Evolutionary conservation across 35 echinoderm and acorn worm species (phyloP), one percentile per base, ranked within the genome.

Genomic region (Ptychodera flava): DNA sequence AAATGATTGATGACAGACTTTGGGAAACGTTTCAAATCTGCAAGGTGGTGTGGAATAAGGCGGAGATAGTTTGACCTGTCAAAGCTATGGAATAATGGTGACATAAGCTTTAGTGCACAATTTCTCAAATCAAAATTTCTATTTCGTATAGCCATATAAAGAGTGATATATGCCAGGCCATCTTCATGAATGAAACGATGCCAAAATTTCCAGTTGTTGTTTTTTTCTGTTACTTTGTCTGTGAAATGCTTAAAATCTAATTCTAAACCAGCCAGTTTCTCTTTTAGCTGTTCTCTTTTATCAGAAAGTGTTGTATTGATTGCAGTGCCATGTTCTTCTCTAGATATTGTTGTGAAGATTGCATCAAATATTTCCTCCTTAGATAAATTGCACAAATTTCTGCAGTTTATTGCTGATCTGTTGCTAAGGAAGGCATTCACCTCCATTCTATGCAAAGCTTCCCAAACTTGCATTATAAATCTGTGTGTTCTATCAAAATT

Each of bases 381-480:
- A 32, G 78, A 86, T 77, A 77, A 35, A 76, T 86, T 76, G 78
- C 78, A 77, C 78, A 76, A 33, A 31, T 77, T 0, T 76, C 38
- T 33, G 33, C 75, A 38, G 33, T 86, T 76, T 86, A 77, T 86
- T 1, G 38, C 84, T 77, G 33, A 76, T 86, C 84, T 86, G 84
- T 86, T 29, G 28, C 78, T 76, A 27, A 86, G 53, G 35, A 86
- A 86, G 16, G 45, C 31, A 0, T 86, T 86, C 31, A 86, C 78
- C n/a, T 77, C 32, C 15, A 38, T 33, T 76, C 75, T 86, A 35
- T 77, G 78, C 32, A 86, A 31, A 30, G 84, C 84, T 35, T 86
- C 84, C 29, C 78, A 86, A 77, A 38, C 78, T 34, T 86, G 84
- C 84, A 86, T 77, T 29, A 86, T 86, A 86, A 86, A 86, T 86